phyloP scores from a whole-genome alignment of 2,888 invertebrate genomes.

The Elegia similella region DNA sequence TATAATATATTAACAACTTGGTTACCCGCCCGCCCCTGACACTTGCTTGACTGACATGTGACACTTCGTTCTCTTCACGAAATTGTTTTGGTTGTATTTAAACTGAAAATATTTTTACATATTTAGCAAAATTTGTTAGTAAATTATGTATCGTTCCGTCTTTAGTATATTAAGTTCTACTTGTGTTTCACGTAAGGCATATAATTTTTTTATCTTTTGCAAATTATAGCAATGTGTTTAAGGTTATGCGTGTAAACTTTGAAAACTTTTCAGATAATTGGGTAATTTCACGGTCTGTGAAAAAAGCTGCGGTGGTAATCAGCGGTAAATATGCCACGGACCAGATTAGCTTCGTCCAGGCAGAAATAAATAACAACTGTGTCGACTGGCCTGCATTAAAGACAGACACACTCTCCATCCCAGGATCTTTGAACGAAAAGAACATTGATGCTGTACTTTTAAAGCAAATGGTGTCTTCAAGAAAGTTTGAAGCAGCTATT shows the following conservation, averaged over 20 bases:
- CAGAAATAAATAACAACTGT: slow-evolving; percentile 36
- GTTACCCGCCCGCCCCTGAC: too few relatives aligned
- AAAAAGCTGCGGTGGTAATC: slow-evolving; percentile 22
- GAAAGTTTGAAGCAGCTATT: slow-evolving; percentile 73
- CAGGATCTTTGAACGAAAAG: slow-evolving; percentile 58
- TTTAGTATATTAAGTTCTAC: slow-evolving; percentile 27
- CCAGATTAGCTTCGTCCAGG: slow-evolving; percentile 56
- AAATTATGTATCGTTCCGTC: slow-evolving; percentile 33
- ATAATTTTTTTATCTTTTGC: neutral
- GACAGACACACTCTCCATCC: slow-evolving; percentile 55
- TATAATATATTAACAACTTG: too few relatives aligned
- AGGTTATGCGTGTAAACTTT: slow-evolving; percentile 4
- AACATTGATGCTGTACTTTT: slow-evolving; percentile 84
- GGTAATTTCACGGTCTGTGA: slow-evolving; percentile 26
- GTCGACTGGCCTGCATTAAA: slow-evolving; percentile 68
- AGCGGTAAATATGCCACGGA: slow-evolving; percentile 28
- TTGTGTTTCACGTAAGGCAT: slow-evolving; percentile 33
- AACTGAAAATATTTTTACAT: too few relatives aligned
- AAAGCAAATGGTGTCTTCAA: slow-evolving; percentile 65
- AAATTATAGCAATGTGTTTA: neutral
- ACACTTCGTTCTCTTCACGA: too few relatives aligned
- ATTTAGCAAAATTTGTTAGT: neutral
- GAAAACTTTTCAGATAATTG: slow-evolving; percentile 37
- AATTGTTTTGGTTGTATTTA: too few relatives aligned
- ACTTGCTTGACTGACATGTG: too few relatives aligned